A percentile compares a stretch with the other conserved stretches of the same genome.
Evolutionary conservation across 1,140 invertebrate species (phyloP).

Genomic region (Leptinotarsa undecemlineata): DNA sequence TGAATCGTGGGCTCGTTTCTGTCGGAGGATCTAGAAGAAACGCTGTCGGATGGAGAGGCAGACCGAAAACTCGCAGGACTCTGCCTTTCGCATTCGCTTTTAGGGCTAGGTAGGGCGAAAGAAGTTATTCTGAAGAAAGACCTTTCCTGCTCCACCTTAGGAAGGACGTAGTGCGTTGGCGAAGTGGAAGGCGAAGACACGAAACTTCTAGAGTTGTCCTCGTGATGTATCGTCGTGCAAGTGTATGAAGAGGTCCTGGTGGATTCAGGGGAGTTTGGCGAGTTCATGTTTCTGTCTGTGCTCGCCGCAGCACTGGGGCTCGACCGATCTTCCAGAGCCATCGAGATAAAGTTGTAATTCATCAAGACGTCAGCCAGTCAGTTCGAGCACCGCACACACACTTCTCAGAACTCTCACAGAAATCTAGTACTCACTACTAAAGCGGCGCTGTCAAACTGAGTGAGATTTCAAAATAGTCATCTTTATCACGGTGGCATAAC

Average conservation of each 20-base stretch:
- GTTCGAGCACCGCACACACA: conserved; percentile 13
- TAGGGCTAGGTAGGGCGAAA: conserved; percentile 49
- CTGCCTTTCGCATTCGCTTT: conserved; percentile 38
- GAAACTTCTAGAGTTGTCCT: conserved; percentile 31
- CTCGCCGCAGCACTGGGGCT: conserved; percentile 51
- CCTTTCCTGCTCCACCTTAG: conserved; percentile 36
- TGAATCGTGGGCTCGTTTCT: conserved; percentile 49
- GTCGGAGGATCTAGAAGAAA: conserved; percentile 33
- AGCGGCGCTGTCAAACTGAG: conserved; percentile 57
- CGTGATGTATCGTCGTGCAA: conserved; percentile 48
- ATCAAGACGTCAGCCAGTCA: conserved; percentile 22
- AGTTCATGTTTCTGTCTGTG: conserved; percentile 34
- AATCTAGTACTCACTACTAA: conserved; percentile 53
- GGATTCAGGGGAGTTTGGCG: conserved; percentile 53
- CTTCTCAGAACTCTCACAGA: conserved; percentile 27
- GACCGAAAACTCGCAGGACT: conserved; percentile 37
- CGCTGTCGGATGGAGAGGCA: conserved; percentile 36
- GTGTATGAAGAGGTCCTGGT: conserved; percentile 52
- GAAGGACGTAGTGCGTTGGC: conserved; percentile 31
- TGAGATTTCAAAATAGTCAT: conserved; percentile 58
- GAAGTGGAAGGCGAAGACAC: conserved; percentile 31
- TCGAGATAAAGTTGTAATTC: conserved; percentile 33
- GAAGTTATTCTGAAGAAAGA: conserved; percentile 52
- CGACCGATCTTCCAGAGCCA: conserved; percentile 54
- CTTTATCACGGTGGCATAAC: conserved; percentile 53